These are phyloP conservation scores for Dynastes tityus DNA, from an alignment of 2,888 invertebrate genomes.

Conservation along the genomic window DNA sequence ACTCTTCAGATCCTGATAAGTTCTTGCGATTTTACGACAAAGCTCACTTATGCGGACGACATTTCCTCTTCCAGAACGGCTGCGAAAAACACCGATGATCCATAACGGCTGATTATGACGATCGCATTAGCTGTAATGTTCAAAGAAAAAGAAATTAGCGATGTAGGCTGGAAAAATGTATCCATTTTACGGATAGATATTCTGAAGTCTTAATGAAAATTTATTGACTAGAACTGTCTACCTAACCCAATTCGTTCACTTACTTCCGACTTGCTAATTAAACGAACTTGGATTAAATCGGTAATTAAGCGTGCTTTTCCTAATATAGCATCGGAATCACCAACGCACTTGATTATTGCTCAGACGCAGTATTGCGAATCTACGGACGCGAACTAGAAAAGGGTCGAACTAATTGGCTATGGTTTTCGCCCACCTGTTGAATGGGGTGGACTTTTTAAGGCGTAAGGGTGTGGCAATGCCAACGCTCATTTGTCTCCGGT, in stretches of 20 bases:
- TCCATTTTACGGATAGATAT: background rate
- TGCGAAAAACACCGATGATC: conserved; percentile 19
- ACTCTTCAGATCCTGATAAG: background rate
- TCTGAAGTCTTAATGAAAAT: background rate
- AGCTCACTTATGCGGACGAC: conserved; percentile 25
- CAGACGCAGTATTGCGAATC: conserved; percentile 38
- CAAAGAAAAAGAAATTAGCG: conserved; percentile 1
- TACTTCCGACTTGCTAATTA: conserved; percentile 7
- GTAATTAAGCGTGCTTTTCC: conserved; percentile 4
- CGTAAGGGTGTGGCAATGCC: conserved; percentile 41
- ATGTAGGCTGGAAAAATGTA: too few species aligned
- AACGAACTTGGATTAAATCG: conserved; percentile 11
- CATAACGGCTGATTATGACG: conserved; percentile 13
- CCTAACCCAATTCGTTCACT: background rate
- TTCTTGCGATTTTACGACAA: background rate
- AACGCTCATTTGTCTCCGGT: conserved; percentile 12
- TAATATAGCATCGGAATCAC: conserved; percentile 41
- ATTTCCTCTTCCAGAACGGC: conserved; percentile 31
- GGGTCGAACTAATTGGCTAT: conserved; percentile 40
- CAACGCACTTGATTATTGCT: conserved; percentile 30
- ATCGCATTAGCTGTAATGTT: conserved; percentile 19
- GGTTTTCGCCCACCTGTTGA: conserved; percentile 42
- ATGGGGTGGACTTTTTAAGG: conserved; percentile 41
- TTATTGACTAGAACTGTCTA: too few species aligned
- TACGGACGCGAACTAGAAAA: conserved; percentile 14